Evolutionary conservation across 2,113 vertebrate species (phyloP), one percentile per base, ranked within the genome.

Genomic region (Plecturocebus donacophilus): DNA sequence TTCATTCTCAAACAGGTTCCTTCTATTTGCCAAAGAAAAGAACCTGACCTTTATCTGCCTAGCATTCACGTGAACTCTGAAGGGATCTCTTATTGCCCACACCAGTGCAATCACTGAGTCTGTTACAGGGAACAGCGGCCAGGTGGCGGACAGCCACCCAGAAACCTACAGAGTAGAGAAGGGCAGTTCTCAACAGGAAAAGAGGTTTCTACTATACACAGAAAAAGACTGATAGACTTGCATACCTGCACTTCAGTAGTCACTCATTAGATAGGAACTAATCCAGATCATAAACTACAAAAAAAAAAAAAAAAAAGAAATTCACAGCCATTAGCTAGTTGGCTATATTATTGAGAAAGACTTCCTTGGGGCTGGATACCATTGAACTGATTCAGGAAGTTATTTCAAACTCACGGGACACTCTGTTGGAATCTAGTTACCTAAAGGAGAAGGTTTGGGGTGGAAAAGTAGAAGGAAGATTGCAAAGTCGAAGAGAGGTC

Each of bases 141-240:
- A 5, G 2, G 6, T 4, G 32, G 5, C 4, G 5, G 32, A 35
- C 27, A 61, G 23, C 49, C 16, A 4, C 40, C 6, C 35, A n/a
- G 49, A 91, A 77, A 23, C 49, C 30, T 16, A 32, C 17, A 38
- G 80, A 42, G 42, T 27, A 11, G 38, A 45, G 10, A 7, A 30
- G 35, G 42, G 40, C 8, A 16, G 42, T 49, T 42, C 23, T 10
- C 35, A 61, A 25, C 13, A 64, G n/a, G 38, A 49, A 27, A 70
- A n/a, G 8, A 64, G 40, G 3, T 5, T 61, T 49, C 64, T 49
- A 27, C 84, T 52, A 14, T 19, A 40, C 64, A 49, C 32, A 35
- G 23, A 13, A 64, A 5, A 52, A 87, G 3, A 16, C 1, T 23
- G 45, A 14, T 8, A 17, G 25, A 19, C 38, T 70, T n/a, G 45